Evolutionary conservation across 2,888 invertebrate genomes (phyloP).

Genomic region (Hypolimnas misippus): DNA sequence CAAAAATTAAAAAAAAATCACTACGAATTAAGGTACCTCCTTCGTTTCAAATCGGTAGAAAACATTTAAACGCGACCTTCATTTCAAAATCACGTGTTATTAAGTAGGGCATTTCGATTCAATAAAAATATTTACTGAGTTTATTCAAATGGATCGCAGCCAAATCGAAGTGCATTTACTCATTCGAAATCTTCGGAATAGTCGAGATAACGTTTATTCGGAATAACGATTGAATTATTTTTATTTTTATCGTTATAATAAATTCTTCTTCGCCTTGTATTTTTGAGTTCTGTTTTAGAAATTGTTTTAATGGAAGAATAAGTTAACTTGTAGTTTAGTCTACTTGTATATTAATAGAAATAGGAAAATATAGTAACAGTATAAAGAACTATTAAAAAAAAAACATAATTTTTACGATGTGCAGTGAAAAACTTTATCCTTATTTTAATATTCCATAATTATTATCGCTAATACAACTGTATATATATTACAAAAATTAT

Average conservation of each 20-base stretch:
- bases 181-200: neutral
- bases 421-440: no score
- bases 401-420: no score
- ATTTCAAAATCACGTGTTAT: neutral
- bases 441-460: no score
- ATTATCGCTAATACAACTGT: no score
- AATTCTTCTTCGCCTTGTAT: constrained; percentile 26
- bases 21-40: no score
- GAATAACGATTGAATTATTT: neutral
- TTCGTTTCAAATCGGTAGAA: neutral
- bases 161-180: neutral
- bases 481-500: no score
- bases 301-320: neutral
- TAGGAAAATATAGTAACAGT: no score
- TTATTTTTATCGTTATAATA: constrained; percentile 26
- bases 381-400: no score
- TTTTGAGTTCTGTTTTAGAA: constrained; percentile 2
- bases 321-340: no score
- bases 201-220: neutral
- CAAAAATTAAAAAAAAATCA: no score
- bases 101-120: neutral
- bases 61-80: constrained; percentile 3
- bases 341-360: no score
- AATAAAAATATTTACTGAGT: neutral
- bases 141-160: constrained; percentile 5